Conservation (phyloP, 2,888 invertebrate species). For the Cosmorhoe ocellata region DNA sequence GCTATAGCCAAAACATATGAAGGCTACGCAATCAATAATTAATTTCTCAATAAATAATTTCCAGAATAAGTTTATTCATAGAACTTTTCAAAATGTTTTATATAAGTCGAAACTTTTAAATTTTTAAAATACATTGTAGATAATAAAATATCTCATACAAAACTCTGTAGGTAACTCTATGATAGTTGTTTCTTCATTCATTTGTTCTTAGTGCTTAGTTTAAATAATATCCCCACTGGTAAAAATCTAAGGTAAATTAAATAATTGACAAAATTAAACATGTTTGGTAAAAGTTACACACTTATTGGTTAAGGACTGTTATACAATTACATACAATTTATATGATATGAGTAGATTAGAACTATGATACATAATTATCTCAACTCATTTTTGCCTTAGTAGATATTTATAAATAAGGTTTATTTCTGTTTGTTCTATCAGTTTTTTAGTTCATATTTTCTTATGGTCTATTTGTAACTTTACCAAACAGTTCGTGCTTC, state of each 20-base stretch:
- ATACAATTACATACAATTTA: too few species aligned
- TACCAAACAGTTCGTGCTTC: not conserved
- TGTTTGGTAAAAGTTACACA: slow-evolving; percentile 22
- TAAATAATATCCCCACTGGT: slow-evolving; percentile 19
- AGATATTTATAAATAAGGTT: too few species aligned
- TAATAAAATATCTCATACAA: slow-evolving; percentile 10
- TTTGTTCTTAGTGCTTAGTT: slow-evolving; percentile 15
- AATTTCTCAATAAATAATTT: slow-evolving; percentile 31
- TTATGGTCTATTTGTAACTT: slow-evolving; percentile 1
- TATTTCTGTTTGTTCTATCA: too few species aligned
- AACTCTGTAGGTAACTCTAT: slow-evolving; percentile 1
- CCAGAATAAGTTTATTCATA: slow-evolving; percentile 21
- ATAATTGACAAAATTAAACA: slow-evolving; percentile 16
- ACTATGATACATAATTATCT: too few species aligned
- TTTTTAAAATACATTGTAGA: slow-evolving; percentile 14
- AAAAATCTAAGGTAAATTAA: not conserved
- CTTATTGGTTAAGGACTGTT: too few species aligned
- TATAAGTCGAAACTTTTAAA: slow-evolving; percentile 11
- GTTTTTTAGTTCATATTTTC: too few species aligned
- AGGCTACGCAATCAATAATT: slow-evolving; percentile 54
- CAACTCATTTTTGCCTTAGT: too few species aligned
- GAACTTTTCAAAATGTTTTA: slow-evolving; percentile 15
- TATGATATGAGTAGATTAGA: too few species aligned
- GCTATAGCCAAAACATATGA: slow-evolving; percentile 76
- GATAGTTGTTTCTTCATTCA: not conserved